These are phyloP conservation scores for Drosophila rufa DNA, from an alignment of 1,140 invertebrate species.

Conservation along the genomic window DNA sequence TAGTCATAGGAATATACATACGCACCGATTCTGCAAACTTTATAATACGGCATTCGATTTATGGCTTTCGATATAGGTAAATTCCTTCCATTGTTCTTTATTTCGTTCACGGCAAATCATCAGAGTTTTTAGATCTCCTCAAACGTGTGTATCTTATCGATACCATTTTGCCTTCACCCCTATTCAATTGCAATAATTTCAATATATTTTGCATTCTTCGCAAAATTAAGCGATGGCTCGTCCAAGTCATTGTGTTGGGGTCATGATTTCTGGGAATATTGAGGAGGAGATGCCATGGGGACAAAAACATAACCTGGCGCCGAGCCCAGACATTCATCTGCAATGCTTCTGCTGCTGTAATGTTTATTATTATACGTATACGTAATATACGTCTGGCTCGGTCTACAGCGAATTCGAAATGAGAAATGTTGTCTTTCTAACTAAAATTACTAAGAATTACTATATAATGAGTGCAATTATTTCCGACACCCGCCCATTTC, in stretches of 20 bases:
- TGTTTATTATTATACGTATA: slow-evolving; percentile 78
- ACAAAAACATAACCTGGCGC: slow-evolving; percentile 70
- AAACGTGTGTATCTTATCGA: neutral
- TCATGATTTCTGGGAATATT: slow-evolving; percentile 14
- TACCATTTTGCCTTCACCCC: neutral
- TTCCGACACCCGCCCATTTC: neutral
- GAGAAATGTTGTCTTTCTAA: slow-evolving; percentile 23
- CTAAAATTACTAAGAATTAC: slow-evolving; percentile 48
- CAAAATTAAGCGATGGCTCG: neutral
- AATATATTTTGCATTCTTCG: neutral
- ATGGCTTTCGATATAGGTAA: slow-evolving; percentile 46
- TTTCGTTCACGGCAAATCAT: slow-evolving; percentile 39
- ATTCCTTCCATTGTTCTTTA: slow-evolving; percentile 58
- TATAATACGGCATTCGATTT: slow-evolving; percentile 45
- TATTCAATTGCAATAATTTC: neutral
- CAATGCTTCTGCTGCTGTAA: slow-evolving; percentile 56
- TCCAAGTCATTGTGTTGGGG: neutral
- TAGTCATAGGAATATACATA: slow-evolving; percentile 21
- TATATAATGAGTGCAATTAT: neutral
- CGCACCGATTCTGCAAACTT: slow-evolving; percentile 13
- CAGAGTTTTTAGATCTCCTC: neutral
- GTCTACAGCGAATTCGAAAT: slow-evolving; percentile 17
- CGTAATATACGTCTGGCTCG: slow-evolving; percentile 66
- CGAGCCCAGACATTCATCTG: slow-evolving; percentile 71
- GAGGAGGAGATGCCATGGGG: slow-evolving; percentile 20